Evolutionary conservation across 1,140 invertebrate species (phyloP).

Genomic region (Solenopsis invicta): DNA sequence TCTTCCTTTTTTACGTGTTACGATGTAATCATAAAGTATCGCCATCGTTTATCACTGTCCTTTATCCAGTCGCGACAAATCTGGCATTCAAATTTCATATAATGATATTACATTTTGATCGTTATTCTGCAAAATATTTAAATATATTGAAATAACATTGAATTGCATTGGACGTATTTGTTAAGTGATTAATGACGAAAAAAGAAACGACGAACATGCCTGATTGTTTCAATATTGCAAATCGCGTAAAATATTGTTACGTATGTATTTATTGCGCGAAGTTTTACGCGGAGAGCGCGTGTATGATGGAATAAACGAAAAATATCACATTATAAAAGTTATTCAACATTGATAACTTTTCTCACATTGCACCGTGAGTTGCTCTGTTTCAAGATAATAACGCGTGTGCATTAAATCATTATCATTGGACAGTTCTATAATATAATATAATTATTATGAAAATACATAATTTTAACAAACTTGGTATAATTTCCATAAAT

Average conservation of each 20-base stretch:
- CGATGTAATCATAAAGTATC: not conserved
- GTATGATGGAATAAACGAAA: slow-evolving; percentile 8
- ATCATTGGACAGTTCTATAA: slow-evolving; percentile 7
- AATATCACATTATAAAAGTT: slow-evolving; percentile 5
- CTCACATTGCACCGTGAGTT: not conserved
- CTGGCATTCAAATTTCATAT: slow-evolving; percentile 13
- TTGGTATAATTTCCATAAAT: slow-evolving; percentile 45
- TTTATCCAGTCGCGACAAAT: not conserved
- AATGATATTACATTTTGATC: slow-evolving; percentile 20
- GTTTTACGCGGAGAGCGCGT: not conserved
- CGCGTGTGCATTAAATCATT: slow-evolving; percentile 7
- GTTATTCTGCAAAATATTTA: not conserved
- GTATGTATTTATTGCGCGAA: slow-evolving; percentile 15
- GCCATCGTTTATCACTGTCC: slow-evolving; percentile 21
- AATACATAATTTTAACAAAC: slow-evolving; percentile 28
- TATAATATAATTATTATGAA: slow-evolving; percentile 37
- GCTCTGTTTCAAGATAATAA: slow-evolving; percentile 12
- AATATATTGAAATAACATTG: slow-evolving; percentile 1
- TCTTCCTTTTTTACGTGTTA: not conserved
- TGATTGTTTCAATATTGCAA: not conserved
- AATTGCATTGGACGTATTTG: not conserved
- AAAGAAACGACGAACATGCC: not conserved
- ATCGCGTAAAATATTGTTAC: not conserved
- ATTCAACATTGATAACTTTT: not conserved
- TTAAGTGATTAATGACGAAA: slow-evolving; percentile 26